Conservation (phyloP, 2,113 vertebrate genomes). For the Sarotherodon lohbergeri region DNA sequence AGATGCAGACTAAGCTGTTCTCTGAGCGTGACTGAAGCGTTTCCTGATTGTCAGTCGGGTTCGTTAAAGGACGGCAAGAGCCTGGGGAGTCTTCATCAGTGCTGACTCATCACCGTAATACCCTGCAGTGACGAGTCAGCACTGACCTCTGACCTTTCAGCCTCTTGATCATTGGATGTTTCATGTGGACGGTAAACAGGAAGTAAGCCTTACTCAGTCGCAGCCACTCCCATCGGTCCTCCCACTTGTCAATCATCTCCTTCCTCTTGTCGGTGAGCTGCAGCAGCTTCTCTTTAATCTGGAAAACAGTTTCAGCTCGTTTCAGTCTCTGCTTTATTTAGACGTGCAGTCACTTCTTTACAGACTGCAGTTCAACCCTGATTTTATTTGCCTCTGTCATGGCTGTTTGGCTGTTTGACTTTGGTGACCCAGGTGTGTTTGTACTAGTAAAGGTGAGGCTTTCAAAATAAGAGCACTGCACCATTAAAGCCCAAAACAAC, state of each 20-base stretch:
- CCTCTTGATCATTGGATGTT: neutral
- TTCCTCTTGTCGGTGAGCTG: constrained; percentile 97
- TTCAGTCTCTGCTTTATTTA: neutral
- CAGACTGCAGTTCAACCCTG: neutral
- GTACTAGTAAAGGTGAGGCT: neutral
- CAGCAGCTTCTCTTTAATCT: constrained; percentile 95
- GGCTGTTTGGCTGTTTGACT: neutral
- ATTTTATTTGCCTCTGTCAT: neutral
- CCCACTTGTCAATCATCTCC: constrained; percentile 99
- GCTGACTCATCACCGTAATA: neutral
- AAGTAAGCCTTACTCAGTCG: constrained; percentile 84
- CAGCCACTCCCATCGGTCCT: constrained; percentile 98
- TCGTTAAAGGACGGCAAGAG: neutral
- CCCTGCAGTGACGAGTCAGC: neutral
- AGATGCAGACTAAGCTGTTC: neutral
- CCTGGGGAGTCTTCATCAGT: neutral
- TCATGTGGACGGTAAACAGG: neutral
- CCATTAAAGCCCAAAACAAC: neutral
- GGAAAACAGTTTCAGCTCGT: neutral
- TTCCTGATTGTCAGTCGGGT: neutral
- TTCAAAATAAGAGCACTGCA: neutral
- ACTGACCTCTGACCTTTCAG: neutral
- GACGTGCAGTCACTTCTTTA: neutral
- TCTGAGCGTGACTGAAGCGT: neutral
- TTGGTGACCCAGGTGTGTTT: neutral